Evolutionary conservation across 2,888 invertebrate genomes (phyloP).

Genomic region (Dichetophora obliterata): DNA sequence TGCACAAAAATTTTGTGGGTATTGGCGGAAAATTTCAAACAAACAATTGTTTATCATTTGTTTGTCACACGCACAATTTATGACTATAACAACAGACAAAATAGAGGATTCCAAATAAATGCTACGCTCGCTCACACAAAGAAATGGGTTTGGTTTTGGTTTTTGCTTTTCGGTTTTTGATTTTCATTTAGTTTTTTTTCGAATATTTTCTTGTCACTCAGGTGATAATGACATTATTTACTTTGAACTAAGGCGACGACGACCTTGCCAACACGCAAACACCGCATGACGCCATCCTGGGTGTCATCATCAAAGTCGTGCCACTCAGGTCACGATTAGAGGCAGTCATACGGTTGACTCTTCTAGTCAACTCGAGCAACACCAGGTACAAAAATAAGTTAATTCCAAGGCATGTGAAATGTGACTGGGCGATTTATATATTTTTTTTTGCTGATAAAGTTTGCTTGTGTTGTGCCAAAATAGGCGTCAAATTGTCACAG

Average conservation of each 20-base stretch:
- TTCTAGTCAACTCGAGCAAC: neutral
- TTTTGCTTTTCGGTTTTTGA: neutral
- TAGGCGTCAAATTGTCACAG: constrained; percentile 27
- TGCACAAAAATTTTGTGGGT: neutral
- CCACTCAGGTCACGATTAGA: constrained; percentile 37
- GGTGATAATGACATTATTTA: constrained; percentile 61
- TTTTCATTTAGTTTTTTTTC: neutral
- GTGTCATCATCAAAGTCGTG: constrained; percentile 50
- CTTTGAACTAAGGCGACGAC: constrained; percentile 1
- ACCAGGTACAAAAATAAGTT: neutral
- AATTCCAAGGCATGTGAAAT: neutral
- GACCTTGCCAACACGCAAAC: constrained; percentile 49
- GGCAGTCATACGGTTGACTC: neutral
- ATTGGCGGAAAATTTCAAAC: constrained; percentile 33
- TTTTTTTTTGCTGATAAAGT: neutral
- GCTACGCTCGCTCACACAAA: neutral
- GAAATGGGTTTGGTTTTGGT: neutral
- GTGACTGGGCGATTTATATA: neutral
- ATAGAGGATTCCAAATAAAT: constrained; percentile 35
- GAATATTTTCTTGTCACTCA: constrained; percentile 41
- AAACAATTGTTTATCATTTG: constrained; percentile 63
- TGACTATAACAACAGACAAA: constrained; percentile 44
- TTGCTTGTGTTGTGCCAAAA: neutral
- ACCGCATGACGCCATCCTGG: constrained; percentile 58
- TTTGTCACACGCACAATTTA: constrained; percentile 59